phyloP scores from a whole-genome alignment of 2,797 vertebrate species.

The Labroides dimidiatus region DNA sequence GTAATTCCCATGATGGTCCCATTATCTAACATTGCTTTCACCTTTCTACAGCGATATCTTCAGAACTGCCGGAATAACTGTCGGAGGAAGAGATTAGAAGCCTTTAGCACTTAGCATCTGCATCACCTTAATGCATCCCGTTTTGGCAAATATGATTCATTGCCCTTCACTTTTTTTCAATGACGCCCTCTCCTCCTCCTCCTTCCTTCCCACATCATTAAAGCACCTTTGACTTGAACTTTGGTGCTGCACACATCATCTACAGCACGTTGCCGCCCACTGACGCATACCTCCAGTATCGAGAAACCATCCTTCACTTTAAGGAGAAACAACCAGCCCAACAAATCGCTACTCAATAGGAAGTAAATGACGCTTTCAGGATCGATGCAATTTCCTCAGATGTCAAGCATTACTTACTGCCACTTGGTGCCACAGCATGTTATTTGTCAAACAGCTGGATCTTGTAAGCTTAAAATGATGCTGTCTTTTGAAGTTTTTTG shows the following conservation, averaged over 20 bases:
- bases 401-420: slow-evolving; percentile 69
- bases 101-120: neutral
- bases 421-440: slow-evolving; percentile 53
- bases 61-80: slow-evolving; percentile 43
- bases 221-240: slow-evolving; percentile 56
- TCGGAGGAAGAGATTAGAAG: slow-evolving; percentile 50
- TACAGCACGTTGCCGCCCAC: slow-evolving; percentile 21
- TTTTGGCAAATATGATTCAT: slow-evolving; percentile 60
- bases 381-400: slow-evolving; percentile 72
- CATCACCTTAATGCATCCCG: slow-evolving; percentile 51
- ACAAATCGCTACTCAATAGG: slow-evolving; percentile 72
- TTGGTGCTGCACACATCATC: slow-evolving; percentile 39
- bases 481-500: slow-evolving; percentile 27
- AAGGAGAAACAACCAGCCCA: slow-evolving; percentile 51
- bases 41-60: slow-evolving; percentile 51
- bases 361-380: slow-evolving; percentile 69
- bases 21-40: slow-evolving; percentile 71
- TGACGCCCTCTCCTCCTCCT: slow-evolving; percentile 1
- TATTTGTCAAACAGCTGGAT: slow-evolving; percentile 66
- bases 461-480: slow-evolving; percentile 33
- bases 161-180: slow-evolving; percentile 42
- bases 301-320: slow-evolving; percentile 65
- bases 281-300: slow-evolving; percentile 44
- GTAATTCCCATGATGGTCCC: slow-evolving; percentile 56
- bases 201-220: slow-evolving; percentile 56